Base-by-base conservation (phyloP, 2,888 invertebrate species). In the Meiosimyza platycephala region DNA sequence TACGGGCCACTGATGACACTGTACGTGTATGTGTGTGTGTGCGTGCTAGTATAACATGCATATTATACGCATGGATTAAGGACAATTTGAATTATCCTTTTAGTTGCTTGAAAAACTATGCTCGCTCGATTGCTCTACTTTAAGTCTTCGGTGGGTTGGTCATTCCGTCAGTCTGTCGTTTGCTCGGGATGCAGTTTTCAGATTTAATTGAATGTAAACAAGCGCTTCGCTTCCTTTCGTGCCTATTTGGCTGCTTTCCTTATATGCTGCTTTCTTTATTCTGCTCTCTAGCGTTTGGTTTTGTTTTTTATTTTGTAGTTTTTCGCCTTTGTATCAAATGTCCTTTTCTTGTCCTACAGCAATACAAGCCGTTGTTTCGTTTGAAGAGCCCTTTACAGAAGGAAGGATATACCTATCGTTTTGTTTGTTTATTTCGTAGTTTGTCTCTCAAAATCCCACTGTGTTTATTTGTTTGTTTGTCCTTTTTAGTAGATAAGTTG, bases 311-410 rank as follows among this genome's bases (percentile, higher is more conserved):
- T 67, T 68, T 59, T 75, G 74, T 68, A 68, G 74, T 72, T 75
- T 75, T 73, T 73, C 75, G 76, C 74, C 74, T 73, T 13, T 59
- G 68, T 51, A 66, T 74, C 73, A 72, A 57, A 72, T 71, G 74
- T 74, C 74, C 74, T 74, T 50, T 13, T 65, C 50, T 65, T 51
- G 55, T 59, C 65, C 65, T 65, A 50, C 59, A 33, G 57, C 40
- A 65, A 59, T 50, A 57, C 71, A 55, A 59, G 57, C 50, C 65
- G 65, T 71, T 71, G 59, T 71, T 60, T 71, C 59, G 59, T 51
- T 71, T 71, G 55, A 70, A 70, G 70, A 48, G 70, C 47, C 22
- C 70, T 70, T 47, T 22, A 59, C n/a, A 62, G 54, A n/a, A 40
- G 54, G 15, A 70, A 70, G 70, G 62, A 63, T 54, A 13, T 52